Evolutionary conservation across 2,888 invertebrate species (phyloP), one percentile per base, ranked within the genome.

Genomic region (Panorpa germanica): DNA sequence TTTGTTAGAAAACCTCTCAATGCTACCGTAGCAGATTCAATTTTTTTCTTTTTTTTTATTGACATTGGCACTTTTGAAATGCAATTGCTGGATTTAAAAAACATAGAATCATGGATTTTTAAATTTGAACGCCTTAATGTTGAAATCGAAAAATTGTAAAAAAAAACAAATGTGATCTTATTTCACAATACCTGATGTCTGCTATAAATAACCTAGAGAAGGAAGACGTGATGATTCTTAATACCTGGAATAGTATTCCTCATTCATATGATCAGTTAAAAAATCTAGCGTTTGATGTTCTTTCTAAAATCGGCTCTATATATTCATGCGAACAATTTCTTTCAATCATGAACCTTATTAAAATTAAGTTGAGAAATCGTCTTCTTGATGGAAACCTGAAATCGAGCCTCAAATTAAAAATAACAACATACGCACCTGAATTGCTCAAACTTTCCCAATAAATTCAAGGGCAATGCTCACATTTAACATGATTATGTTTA

Each of bases 71-170:
- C 23, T 29, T 38, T 40, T 34, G 39, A 45, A 41, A 43, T 43
- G 28, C 40, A 41, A 40, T 41, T 42, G 37, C 35, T 41, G 40
- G 40, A 42, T 40, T 43, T 40, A 41, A 43, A 41, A 42, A 42
- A 33, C 36, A 41, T 40, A 30, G 39, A 39, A 12, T 23, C 39
- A 33, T 41, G 41, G 38, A 27, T 38, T 33, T 35, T 34, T 21
- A 39, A 41, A 41, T 42, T 45, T 32, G 37, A 45, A 42, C 42
- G 43, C 42, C 44, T 45, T 37, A 44, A 49, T 47, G 47, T 49
- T 57, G 50, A 48, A 23, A 35, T 44, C 37, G 41, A 44, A 43
- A 39, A 37, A 40, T 35, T 45, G 38, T 41, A 45, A 38, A 39
- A 40, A 25, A 39, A 43, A 9, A 7, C 24, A 14, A 31, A 10